phyloP scores from a whole-genome alignment of 2,888 invertebrate genomes.

The Drosophila putrida region DNA sequence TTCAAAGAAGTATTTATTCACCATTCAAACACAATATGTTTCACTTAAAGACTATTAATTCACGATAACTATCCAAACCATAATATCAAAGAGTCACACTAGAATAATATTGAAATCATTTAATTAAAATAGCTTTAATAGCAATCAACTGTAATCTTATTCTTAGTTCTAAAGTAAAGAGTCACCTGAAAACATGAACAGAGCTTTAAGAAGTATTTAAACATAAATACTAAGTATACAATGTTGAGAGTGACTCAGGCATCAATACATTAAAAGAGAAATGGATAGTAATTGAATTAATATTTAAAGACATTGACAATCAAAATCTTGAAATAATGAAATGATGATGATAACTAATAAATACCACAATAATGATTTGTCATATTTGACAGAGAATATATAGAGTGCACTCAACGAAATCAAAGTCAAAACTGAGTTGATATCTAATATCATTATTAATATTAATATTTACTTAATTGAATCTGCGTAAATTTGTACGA shows the following conservation, averaged over 20 bases:
- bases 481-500: constrained; percentile 1
- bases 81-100: no score
- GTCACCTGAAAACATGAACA: no score
- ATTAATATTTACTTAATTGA: constrained; percentile 12
- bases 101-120: no score
- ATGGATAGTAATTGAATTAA: not conserved
- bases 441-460: constrained; percentile 7
- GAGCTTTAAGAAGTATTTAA: not conserved
- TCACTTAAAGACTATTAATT: no score
- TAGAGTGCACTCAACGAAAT: not conserved
- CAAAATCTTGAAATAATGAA: not conserved
- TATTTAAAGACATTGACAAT: not conserved
- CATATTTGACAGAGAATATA: not conserved
- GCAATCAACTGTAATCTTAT: no score
- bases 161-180: no score
- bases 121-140: no score
- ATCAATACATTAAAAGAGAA: not conserved
- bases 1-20: no score
- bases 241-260: no score
- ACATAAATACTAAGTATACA: not conserved
- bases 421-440: not conserved
- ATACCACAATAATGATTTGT: not conserved
- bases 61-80: no score
- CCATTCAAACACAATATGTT: no score
- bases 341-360: not conserved